phyloP scores from a whole-genome alignment of 2,113 vertebrate genomes.

The Helogale parvula region DNA sequence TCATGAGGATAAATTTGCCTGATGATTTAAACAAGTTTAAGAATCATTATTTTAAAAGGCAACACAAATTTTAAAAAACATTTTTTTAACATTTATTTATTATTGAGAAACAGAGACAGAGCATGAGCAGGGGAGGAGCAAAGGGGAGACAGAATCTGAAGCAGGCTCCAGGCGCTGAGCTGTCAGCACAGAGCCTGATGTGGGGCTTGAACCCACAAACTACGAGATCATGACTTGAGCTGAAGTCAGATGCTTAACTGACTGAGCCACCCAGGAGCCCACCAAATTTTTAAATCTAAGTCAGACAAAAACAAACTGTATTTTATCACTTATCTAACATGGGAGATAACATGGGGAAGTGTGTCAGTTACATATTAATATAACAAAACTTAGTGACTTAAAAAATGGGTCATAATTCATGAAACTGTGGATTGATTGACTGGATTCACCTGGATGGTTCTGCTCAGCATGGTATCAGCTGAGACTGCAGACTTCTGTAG shows the following conservation, averaged over 20 bases:
- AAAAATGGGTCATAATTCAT: neutral
- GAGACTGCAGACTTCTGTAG: neutral
- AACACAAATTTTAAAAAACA: neutral
- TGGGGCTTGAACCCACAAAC: too few species aligned
- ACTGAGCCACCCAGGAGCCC: too few species aligned
- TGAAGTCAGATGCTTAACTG: too few species aligned
- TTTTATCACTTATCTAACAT: neutral
- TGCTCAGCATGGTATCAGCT: neutral
- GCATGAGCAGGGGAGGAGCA: too few species aligned
- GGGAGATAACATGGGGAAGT: neutral
- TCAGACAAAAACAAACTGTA: neutral
- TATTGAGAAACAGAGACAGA: too few species aligned
- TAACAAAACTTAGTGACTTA: neutral
- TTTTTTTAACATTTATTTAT: too few species aligned
- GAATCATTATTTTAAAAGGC: conserved; percentile 1
- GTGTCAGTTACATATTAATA: neutral
- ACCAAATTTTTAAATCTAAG: neutral
- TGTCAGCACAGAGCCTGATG: too few species aligned
- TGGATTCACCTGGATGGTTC: neutral
- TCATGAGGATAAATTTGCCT: conserved; percentile 6
- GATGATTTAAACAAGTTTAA: conserved; percentile 24
- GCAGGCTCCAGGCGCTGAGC: too few species aligned
- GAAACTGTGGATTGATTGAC: neutral
- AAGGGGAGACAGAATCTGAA: too few species aligned
- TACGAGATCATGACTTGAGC: too few species aligned